These are phyloP conservation scores for Drosophila lutescens DNA, from an alignment of 2,888 invertebrate genomes.

Conservation along the genomic window DNA sequence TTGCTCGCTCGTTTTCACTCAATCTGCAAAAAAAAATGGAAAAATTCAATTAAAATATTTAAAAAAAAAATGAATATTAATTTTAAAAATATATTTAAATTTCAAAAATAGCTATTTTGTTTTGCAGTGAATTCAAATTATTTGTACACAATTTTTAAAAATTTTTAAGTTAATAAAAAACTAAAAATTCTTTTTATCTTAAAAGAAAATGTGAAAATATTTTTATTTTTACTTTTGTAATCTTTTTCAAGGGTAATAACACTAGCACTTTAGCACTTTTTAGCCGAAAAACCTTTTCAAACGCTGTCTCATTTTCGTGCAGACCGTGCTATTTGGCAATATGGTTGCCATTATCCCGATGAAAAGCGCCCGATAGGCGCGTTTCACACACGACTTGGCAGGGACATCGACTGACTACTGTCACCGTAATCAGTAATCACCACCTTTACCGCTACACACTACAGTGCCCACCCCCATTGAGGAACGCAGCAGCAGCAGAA, in stretches of 20 bases:
- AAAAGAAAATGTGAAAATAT: no score
- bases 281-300: background rate
- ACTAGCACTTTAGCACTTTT: background rate
- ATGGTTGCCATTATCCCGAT: constrained; percentile 2
- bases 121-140: no score
- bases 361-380: constrained; percentile 38
- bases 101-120: no score
- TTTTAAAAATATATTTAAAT: no score
- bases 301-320: background rate
- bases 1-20: constrained; percentile 80
- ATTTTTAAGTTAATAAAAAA: no score
- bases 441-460: constrained; percentile 9
- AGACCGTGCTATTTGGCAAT: constrained; percentile 24
- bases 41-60: no score
- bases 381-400: constrained; percentile 29
- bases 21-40: constrained; percentile 67
- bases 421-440: constrained; percentile 23
- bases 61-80: no score
- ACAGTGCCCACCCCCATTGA: background rate
- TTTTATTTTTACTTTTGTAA: background rate
- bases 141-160: no score
- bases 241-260: background rate
- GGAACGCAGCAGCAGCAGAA: background rate
- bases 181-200: no score
- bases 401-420: constrained; percentile 18